A percentile compares a stretch with the other conserved stretches of the same genome.
Conservation (phyloP, 2,113 vertebrate genomes). For the Calyptommatus sinebrachiatus region DNA sequence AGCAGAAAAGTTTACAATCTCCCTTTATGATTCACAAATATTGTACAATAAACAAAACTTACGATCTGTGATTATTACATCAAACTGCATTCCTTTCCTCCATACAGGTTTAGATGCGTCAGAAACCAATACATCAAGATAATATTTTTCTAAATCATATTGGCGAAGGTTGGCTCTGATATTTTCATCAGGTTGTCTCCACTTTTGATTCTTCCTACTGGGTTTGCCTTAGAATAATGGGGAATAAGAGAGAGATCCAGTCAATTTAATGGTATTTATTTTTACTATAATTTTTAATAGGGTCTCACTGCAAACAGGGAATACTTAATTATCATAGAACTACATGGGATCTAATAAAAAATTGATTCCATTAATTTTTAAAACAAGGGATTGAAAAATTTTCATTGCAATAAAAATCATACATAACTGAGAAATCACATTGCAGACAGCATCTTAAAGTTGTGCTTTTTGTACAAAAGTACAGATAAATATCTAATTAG, state of each 20-base stretch:
- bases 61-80: slow-evolving; percentile 96
- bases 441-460: no score
- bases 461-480: no score
- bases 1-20: neutral
- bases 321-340: no score
- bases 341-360: no score
- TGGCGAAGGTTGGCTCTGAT: slow-evolving; percentile 95
- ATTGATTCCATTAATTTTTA: no score
- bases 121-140: slow-evolving; percentile 89
- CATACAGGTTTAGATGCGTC: slow-evolving; percentile 90
- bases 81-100: slow-evolving; percentile 83
- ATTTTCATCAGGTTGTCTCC: slow-evolving; percentile 97
- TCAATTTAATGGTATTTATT: neutral
- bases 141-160: slow-evolving; percentile 87
- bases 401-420: no score
- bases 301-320: no score
- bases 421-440: no score
- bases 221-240: slow-evolving; percentile 81
- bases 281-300: neutral
- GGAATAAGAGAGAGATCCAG: neutral
- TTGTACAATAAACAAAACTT: slow-evolving; percentile 59
- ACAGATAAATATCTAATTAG: no score
- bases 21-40: slow-evolving; percentile 8
- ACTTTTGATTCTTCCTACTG: slow-evolving; percentile 94
- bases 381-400: no score